These are phyloP conservation scores for Nesidiocoris tenuis DNA, from an alignment of 2,888 invertebrate genomes.

Conservation along the genomic window DNA sequence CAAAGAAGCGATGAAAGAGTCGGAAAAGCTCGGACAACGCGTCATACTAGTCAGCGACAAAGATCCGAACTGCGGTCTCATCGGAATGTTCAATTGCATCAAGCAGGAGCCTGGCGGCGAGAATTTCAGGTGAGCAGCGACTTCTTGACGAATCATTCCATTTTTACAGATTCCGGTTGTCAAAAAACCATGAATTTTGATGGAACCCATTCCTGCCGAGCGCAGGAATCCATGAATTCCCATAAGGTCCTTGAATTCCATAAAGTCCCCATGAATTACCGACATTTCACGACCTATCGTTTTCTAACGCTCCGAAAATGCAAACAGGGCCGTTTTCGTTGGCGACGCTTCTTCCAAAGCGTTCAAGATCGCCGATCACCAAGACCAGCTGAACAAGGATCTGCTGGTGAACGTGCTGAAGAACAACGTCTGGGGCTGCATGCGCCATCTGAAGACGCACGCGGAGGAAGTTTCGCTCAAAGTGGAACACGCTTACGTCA, in stretches of 20 bases:
- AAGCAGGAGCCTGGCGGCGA: slow-evolving; percentile 82
- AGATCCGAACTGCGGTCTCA: slow-evolving; percentile 69
- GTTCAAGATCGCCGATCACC: slow-evolving; percentile 67
- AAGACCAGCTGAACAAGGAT: slow-evolving; percentile 69
- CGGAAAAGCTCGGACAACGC: slow-evolving; percentile 61
- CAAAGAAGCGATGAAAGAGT: slow-evolving; percentile 70
- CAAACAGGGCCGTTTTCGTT: slow-evolving; percentile 64
- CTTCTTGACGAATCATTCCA: too few relatives aligned
- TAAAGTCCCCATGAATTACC: too few relatives aligned
- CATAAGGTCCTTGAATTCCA: too few relatives aligned
- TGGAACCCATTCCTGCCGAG: too few relatives aligned
- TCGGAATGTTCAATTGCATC: slow-evolving; percentile 89
- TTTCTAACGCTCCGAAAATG: too few relatives aligned
- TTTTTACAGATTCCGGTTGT: too few relatives aligned
- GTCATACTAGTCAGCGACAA: slow-evolving; percentile 71
- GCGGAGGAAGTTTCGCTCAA: slow-evolving; percentile 53
- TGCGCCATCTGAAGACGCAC: slow-evolving; percentile 75
- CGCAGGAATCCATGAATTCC: too few relatives aligned
- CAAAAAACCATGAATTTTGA: too few relatives aligned
- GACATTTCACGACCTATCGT: too few relatives aligned
- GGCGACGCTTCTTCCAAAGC: slow-evolving; percentile 61
- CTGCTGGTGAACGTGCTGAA: slow-evolving; percentile 81
- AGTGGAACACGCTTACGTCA: slow-evolving; percentile 92
- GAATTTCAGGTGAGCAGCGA: slow-evolving; percentile 67
- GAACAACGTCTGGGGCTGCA: slow-evolving; percentile 77